phyloP scores from a whole-genome alignment of 2,888 invertebrate species.

The Cephus pygmeus region DNA sequence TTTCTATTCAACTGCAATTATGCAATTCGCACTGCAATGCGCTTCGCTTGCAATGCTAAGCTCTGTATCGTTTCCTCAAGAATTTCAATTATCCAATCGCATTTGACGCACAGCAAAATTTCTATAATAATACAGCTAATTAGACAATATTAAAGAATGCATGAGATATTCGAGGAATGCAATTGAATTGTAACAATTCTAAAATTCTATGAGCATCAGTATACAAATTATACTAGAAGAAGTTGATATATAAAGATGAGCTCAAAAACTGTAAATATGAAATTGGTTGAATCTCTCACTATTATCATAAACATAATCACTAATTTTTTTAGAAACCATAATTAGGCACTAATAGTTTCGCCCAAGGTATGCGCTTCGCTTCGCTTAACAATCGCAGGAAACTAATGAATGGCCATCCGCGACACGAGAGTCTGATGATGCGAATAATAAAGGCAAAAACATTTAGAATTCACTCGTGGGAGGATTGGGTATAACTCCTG shows the following conservation, averaged over 20 bases:
- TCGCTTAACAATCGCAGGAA: not conserved
- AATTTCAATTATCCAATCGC: not conserved
- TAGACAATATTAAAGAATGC: not conserved
- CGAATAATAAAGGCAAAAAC: conserved; percentile 4
- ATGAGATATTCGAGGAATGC: not conserved
- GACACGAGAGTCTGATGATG: not conserved
- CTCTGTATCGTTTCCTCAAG: not conserved
- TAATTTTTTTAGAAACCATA: not conserved
- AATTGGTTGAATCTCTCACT: not conserved
- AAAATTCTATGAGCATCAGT: not conserved
- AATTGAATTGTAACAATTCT: not conserved
- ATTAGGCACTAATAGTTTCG: not conserved
- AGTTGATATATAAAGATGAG: not conserved
- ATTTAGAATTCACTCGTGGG: conserved; percentile 62
- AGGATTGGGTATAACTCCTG: conserved; percentile 63
- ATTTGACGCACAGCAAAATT: not conserved
- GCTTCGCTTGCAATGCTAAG: conserved; percentile 28
- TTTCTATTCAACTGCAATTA: not conserved
- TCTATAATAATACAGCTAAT: not conserved
- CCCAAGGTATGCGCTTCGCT: not conserved
- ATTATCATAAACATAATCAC: not conserved
- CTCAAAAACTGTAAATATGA: not conserved
- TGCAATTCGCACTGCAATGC: conserved; percentile 25
- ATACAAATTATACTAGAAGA: not conserved
- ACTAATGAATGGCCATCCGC: not conserved